Evolutionary conservation across 2,888 invertebrate genomes (phyloP).

Genomic region (Noctua pronuba): DNA sequence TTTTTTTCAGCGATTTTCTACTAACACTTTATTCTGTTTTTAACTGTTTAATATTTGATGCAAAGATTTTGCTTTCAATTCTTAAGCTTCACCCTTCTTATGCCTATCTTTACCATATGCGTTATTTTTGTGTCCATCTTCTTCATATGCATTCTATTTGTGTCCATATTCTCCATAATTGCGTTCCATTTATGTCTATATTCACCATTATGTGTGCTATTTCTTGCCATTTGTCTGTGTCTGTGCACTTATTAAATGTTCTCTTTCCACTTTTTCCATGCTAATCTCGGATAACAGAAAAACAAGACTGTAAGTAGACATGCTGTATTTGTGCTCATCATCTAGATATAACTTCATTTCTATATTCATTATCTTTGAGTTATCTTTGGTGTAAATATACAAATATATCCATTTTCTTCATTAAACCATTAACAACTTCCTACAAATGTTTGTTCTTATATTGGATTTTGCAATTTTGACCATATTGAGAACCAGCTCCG

Average conservation of each 20-base stretch:
- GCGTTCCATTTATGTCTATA: constrained; percentile 28
- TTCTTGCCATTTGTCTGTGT: constrained; percentile 41
- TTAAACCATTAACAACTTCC: neutral
- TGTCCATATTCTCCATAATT: constrained; percentile 19
- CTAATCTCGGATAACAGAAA: constrained; percentile 66
- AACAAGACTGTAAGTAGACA: constrained; percentile 66
- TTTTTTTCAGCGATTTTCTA: neutral
- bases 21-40: neutral
- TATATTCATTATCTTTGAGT: neutral
- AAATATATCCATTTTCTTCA: neutral
- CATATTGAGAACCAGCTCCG: neutral
- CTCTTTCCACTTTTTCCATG: constrained; percentile 67
- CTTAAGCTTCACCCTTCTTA: constrained; percentile 11
- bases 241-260: constrained; percentile 54
- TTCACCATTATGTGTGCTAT: constrained; percentile 36
- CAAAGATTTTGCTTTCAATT: constrained; percentile 8
- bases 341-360: constrained; percentile 7
- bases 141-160: neutral
- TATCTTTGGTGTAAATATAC: neutral
- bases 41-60: neutral
- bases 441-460: neutral
- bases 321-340: constrained; percentile 31
- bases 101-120: constrained; percentile 25
- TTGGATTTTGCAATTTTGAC: neutral
- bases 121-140: constrained; percentile 28